Evolutionary conservation across 2,888 invertebrate genomes (phyloP).

Genomic region (Cancer borealis): DNA sequence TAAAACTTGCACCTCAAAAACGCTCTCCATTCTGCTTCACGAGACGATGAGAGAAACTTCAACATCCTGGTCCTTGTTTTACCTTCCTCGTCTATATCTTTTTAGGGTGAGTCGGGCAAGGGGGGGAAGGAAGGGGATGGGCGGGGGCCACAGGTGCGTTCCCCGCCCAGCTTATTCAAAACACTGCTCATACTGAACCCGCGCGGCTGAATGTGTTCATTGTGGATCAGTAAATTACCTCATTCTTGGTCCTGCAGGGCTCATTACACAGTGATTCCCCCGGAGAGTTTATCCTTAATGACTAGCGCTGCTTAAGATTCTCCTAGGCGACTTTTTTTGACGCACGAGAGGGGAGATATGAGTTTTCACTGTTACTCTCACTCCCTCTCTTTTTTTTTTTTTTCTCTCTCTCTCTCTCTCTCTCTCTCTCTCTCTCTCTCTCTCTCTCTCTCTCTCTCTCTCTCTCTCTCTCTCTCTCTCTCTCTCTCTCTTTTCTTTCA

Average conservation of each 20-base stretch:
- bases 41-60: too few relatives aligned
- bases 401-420: constrained; percentile 3
- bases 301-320: constrained; percentile 4
- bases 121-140: too few relatives aligned
- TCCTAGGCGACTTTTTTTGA: constrained; percentile 4
- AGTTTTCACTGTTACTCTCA: neutral
- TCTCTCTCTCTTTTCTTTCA: neutral
- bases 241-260: constrained; percentile 22
- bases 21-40: too few relatives aligned
- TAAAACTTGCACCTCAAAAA: too few relatives aligned
- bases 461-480: neutral
- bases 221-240: constrained; percentile 40
- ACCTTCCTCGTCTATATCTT: too few relatives aligned
- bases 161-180: neutral
- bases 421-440: constrained; percentile 20
- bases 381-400: too few relatives aligned
- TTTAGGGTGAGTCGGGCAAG: neutral
- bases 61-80: neutral
- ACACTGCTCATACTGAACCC: constrained; percentile 34
- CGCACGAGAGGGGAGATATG: neutral
- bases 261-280: constrained; percentile 34
- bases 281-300: constrained; percentile 23
- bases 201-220: constrained; percentile 28
- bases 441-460: neutral
- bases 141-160: neutral